Conservation (phyloP, 2,888 invertebrate species). For the Amorpha juglandis region DNA sequence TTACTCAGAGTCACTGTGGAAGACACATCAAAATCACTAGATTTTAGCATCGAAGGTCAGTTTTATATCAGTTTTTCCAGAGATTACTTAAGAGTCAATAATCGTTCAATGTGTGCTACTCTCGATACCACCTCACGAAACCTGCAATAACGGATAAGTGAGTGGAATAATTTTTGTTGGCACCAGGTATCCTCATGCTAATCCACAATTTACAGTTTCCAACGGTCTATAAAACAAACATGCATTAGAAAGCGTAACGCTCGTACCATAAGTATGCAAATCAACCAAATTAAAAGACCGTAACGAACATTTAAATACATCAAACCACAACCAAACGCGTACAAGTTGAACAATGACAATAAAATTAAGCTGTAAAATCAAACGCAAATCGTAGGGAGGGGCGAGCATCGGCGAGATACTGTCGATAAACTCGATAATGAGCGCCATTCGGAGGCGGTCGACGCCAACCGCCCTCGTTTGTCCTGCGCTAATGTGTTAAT, state of each 20-base stretch:
- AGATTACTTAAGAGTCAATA: no score
- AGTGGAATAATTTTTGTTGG: neutral
- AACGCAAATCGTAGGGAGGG: constrained; percentile 44
- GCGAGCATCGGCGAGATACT: constrained; percentile 44
- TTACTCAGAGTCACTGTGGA: no score
- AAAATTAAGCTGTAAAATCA: constrained; percentile 59
- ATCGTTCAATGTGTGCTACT: neutral
- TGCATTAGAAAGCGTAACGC: constrained; percentile 20
- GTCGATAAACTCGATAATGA: constrained; percentile 55
- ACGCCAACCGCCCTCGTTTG: constrained; percentile 51
- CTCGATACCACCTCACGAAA: neutral
- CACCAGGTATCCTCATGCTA: neutral
- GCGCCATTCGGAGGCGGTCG: constrained; percentile 45
- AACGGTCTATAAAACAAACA: constrained; percentile 10
- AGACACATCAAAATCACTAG: no score
- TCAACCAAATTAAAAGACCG: neutral
- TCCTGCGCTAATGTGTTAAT: constrained; percentile 65
- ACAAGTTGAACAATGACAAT: constrained; percentile 48
- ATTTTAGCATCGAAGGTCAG: neutral
- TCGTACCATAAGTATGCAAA: constrained; percentile 1
- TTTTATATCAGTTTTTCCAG: no score
- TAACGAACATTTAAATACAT: constrained; percentile 3
- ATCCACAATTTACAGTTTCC: neutral
- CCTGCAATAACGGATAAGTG: neutral
- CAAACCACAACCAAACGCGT: constrained; percentile 38